phyloP scores from a whole-genome alignment of 2,888 invertebrate genomes.

The Odontocolon sp. region DNA sequence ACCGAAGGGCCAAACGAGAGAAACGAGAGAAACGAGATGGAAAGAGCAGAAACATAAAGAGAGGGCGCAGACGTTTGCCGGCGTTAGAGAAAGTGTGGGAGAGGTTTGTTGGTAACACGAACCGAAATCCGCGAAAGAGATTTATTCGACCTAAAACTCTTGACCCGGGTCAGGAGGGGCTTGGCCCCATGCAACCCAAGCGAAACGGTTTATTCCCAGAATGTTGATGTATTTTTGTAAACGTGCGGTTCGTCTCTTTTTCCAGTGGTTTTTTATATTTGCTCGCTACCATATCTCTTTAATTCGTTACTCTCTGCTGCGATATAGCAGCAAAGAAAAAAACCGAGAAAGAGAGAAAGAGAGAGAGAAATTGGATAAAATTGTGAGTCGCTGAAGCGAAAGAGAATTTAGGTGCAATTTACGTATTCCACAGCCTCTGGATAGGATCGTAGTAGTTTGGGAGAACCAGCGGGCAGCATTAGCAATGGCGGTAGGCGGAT shows the following conservation, averaged over 20 bases:
- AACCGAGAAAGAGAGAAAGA: no score
- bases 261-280: not conserved
- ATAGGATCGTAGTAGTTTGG: conserved; percentile 47
- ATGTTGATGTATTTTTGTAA: not conserved
- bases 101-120: conserved; percentile 32
- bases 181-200: conserved; percentile 2
- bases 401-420: conserved; percentile 45
- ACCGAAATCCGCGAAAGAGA: conserved; percentile 44
- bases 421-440: conserved; percentile 16
- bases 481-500: conserved; percentile 18
- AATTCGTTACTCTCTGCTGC: no score
- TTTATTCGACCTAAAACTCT: conserved; percentile 43
- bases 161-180: conserved; percentile 2
- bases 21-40: conserved; percentile 42
- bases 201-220: conserved; percentile 6
- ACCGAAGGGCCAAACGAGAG: conserved; percentile 11
- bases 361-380: conserved; percentile 36
- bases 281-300: no score
- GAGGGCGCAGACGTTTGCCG: conserved; percentile 31
- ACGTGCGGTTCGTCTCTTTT: not conserved
- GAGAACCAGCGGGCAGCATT: not conserved
- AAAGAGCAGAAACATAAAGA: conserved; percentile 29
- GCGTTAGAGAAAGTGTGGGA: conserved; percentile 16
- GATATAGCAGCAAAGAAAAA: no score
- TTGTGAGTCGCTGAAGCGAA: conserved; percentile 49